These are phyloP conservation scores for Dorcus parallelipipedus DNA, from an alignment of 2,888 invertebrate species.

Conservation along the genomic window DNA sequence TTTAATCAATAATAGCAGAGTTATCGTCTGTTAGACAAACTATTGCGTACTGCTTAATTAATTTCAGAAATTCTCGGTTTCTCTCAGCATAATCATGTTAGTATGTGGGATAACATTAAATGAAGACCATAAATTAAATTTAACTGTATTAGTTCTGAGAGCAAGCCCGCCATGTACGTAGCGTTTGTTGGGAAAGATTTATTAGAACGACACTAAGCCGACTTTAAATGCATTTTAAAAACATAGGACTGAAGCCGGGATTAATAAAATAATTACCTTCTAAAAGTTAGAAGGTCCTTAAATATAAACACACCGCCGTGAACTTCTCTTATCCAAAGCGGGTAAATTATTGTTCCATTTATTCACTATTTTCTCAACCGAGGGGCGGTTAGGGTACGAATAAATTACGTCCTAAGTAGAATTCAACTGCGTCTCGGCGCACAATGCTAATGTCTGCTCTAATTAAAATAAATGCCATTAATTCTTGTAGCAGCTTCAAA, in stretches of 20 bases:
- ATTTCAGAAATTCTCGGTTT: too few relatives aligned
- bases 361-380: slow-evolving; percentile 34
- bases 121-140: too few relatives aligned
- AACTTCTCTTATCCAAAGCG: slow-evolving; percentile 6
- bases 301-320: slow-evolving; percentile 11
- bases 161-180: too few relatives aligned
- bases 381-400: slow-evolving; percentile 23
- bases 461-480: slow-evolving; percentile 14
- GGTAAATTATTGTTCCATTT: slow-evolving; percentile 36
- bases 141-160: too few relatives aligned
- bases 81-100: too few relatives aligned
- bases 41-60: too few relatives aligned
- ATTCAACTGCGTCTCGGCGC: slow-evolving; percentile 1
- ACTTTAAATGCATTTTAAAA: slow-evolving; percentile 1
- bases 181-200: too few relatives aligned
- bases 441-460: slow-evolving; percentile 13
- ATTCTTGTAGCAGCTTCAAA: slow-evolving; percentile 1
- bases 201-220: too few relatives aligned
- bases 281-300: slow-evolving; percentile 7
- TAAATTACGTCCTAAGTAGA: slow-evolving; percentile 26
- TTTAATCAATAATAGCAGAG: too few relatives aligned
- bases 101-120: too few relatives aligned
- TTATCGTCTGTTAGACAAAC: too few relatives aligned
- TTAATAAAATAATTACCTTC: slow-evolving; percentile 14
- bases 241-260: neutral